Base-by-base conservation (phyloP, 2,888 invertebrate genomes). In the Disparrhopalites patrizii region DNA sequence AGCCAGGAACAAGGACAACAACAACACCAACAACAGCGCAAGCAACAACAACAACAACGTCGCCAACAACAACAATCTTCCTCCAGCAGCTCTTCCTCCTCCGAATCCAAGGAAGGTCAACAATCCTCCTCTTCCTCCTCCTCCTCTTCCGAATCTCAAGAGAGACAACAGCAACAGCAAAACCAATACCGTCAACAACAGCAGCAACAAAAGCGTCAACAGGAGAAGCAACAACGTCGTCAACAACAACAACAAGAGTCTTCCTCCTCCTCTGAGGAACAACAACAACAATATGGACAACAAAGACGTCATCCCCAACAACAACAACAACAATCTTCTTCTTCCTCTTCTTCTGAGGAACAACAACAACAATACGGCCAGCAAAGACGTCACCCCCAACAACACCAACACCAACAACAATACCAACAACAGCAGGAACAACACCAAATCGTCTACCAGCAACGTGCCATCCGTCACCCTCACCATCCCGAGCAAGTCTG, bases 401-500 rank as follows among this genome's bases (percentile, higher is more conserved):
- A 27, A 27, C 5, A 52, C 4, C 52, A 52, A 52, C 10, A 7
- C 23, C 13, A 25, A 23, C 52, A 52, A 56, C 27, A 56, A 56
- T 4, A 52, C n/a, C 55, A 31, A 15, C 18, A 33, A 8, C 55
- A 31, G 5, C 30, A 55, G 23, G 23, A 40, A 40, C 20, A 38
- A 38, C 54, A 50, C 7, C 23, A 58, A n/a, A 30, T 51, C n/a
- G 56, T 47, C 30, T 55, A 38, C 50, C 8, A 25, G 10, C 64
- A 64, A 47, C 23, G 5, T 33, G 31, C 51, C 30, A 3, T 33
- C 36, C 13, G 20, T 27, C 40, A 63, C 31, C 31, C 47, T n/a
- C 20, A 15, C 56, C 51, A 27, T 36, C 28, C 62, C 51, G 81
- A 80, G 0, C 79, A 85, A 73, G 82, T 85, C 66, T 88, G 88